phyloP scores from a whole-genome alignment of 2,888 invertebrate genomes.

The Leistus spinibarbis region DNA sequence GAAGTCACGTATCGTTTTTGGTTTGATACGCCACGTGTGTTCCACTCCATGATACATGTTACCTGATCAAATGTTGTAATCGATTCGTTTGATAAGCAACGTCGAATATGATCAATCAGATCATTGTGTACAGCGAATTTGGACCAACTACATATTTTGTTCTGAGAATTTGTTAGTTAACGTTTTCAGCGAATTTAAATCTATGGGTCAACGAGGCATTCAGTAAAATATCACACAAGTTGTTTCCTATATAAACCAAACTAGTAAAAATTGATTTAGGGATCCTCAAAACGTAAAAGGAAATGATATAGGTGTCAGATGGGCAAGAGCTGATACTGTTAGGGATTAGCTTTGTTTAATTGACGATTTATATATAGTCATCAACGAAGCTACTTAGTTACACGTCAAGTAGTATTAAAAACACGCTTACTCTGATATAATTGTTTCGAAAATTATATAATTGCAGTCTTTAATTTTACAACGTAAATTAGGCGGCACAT shows the following conservation, averaged over 20 bases:
- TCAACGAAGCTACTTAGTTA: constrained; percentile 4
- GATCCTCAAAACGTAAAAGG: too few species aligned
- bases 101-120: background rate
- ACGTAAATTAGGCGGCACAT: constrained; percentile 37
- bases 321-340: too few species aligned
- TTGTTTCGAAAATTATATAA: constrained; percentile 33
- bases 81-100: background rate
- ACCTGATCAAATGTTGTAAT: background rate
- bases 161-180: too few species aligned
- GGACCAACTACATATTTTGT: background rate
- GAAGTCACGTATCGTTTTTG: background rate
- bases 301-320: too few species aligned
- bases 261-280: too few species aligned
- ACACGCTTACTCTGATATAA: constrained; percentile 31
- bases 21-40: background rate
- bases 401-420: constrained; percentile 18
- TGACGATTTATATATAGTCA: constrained; percentile 4
- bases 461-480: constrained; percentile 31
- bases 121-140: background rate
- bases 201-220: background rate
- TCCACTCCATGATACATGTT: background rate
- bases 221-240: too few species aligned
- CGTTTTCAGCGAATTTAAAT: too few species aligned
- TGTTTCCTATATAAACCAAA: too few species aligned
- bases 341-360: too few species aligned